A percentile compares a stretch with the other conserved stretches of the same genome.
These are phyloP conservation scores for Pyxicephalus adspersus DNA, from an alignment of 2,113 vertebrate species.

Conservation along the genomic window DNA sequence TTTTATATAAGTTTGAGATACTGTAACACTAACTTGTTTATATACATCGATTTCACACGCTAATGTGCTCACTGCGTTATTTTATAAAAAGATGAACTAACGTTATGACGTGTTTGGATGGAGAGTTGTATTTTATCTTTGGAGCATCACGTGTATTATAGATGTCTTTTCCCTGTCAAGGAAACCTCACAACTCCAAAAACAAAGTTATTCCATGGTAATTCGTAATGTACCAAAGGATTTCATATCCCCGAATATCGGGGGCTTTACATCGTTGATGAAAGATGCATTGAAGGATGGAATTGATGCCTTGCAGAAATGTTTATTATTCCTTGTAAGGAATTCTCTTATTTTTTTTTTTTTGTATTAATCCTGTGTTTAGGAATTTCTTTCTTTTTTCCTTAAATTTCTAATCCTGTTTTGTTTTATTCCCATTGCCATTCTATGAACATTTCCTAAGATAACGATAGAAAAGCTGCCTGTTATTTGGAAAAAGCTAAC, in stretches of 20 bases:
- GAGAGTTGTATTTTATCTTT: too few species aligned
- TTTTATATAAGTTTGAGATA: constrained; percentile 14
- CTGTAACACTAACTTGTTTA: background rate
- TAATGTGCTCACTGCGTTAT: background rate
- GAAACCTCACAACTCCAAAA: constrained; percentile 31
- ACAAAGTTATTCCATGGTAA: constrained; percentile 81
- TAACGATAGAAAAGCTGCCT: constrained; percentile 69
- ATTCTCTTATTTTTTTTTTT: constrained; percentile 61
- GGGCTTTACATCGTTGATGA: background rate
- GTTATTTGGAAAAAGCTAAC: constrained; percentile 73
- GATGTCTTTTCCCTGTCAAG: too few species aligned
- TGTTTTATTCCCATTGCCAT: constrained; percentile 82
- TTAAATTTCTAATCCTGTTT: constrained; percentile 65
- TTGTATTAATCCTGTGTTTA: constrained; percentile 73
- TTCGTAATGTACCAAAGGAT: constrained; percentile 87
- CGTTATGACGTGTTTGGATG: too few species aligned
- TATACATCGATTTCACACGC: background rate
- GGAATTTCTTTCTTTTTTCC: constrained; percentile 62
- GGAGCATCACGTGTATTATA: too few species aligned
- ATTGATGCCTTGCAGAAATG: background rate
- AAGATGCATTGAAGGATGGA: background rate
- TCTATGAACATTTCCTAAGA: constrained; percentile 47
- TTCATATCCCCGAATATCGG: constrained; percentile 60
- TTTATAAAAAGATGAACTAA: too few species aligned
- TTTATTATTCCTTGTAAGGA: too few species aligned